Evolutionary conservation across 2,113 vertebrate species (phyloP).

Genomic region (Nematolebias whitei): DNA sequence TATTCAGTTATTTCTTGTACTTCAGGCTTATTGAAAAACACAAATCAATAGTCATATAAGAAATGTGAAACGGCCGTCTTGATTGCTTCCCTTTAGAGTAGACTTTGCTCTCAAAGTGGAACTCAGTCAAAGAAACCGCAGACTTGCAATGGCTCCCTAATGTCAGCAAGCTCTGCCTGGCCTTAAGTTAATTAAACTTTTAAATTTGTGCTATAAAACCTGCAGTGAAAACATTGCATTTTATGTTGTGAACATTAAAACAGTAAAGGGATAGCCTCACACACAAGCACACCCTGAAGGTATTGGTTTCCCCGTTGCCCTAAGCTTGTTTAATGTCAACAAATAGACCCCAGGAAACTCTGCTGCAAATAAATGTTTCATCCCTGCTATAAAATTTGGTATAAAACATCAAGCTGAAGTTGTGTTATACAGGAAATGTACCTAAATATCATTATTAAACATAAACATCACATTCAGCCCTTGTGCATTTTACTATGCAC

Average conservation of each 20-base stretch:
- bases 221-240: constrained; percentile 13
- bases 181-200: constrained; percentile 44
- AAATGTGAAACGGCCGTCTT: constrained; percentile 15
- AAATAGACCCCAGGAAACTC: constrained; percentile 23
- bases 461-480: constrained; percentile 14
- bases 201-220: constrained; percentile 16
- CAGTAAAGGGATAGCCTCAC: not conserved
- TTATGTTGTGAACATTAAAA: constrained; percentile 31
- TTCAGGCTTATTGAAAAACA: constrained; percentile 61
- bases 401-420: constrained; percentile 19
- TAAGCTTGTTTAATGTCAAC: constrained; percentile 15
- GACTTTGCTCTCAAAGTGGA: constrained; percentile 22
- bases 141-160: constrained; percentile 31
- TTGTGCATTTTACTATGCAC: constrained; percentile 35
- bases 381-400: constrained; percentile 22
- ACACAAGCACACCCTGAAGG: constrained; percentile 23
- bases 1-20: constrained; percentile 31
- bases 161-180: constrained; percentile 7
- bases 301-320: constrained; percentile 13
- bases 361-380: constrained; percentile 29
- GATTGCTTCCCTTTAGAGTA: constrained; percentile 40
- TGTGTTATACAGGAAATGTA: not conserved
- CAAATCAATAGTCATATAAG: constrained; percentile 56
- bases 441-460: not conserved
- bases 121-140: constrained; percentile 21